phyloP scores from a whole-genome alignment of 2,113 vertebrate species.

The Hemichromis elongatus region DNA sequence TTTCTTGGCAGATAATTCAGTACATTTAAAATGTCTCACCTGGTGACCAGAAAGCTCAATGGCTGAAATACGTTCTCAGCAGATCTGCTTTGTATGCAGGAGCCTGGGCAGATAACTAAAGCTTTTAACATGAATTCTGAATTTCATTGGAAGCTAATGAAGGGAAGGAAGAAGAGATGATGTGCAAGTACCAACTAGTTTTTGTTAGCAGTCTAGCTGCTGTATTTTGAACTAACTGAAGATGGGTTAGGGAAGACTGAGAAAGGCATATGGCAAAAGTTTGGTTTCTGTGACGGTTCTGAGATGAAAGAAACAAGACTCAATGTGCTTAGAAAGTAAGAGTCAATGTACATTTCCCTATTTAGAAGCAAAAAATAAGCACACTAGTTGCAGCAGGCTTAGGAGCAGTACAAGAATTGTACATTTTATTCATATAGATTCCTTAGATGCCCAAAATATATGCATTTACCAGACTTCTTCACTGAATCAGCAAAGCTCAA shows the following conservation, averaged over 20 bases:
- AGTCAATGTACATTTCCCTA: neutral
- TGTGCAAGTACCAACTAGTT: neutral
- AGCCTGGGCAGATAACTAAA: neutral
- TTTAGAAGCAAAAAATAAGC: neutral
- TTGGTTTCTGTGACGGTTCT: neutral
- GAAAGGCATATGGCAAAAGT: neutral
- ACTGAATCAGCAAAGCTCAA: neutral
- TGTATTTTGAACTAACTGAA: neutral
- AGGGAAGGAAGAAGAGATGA: neutral
- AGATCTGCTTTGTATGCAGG: neutral
- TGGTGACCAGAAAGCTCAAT: neutral
- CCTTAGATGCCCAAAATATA: neutral
- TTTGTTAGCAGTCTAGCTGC: neutral
- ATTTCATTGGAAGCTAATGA: neutral
- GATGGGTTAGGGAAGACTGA: neutral
- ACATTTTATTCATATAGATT: neutral
- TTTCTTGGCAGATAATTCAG: neutral
- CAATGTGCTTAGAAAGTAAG: neutral
- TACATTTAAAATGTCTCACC: neutral
- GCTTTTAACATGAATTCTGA: neutral
- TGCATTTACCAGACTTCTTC: neutral
- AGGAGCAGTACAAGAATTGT: neutral
- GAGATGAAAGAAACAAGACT: neutral
- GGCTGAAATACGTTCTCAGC: neutral
- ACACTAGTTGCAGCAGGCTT: neutral